Percentiles rank a stretch among this genome's conserved stretches.
Conservation (phyloP, 2,113 vertebrate species). For the Lagenorhynchus albirostris region DNA sequence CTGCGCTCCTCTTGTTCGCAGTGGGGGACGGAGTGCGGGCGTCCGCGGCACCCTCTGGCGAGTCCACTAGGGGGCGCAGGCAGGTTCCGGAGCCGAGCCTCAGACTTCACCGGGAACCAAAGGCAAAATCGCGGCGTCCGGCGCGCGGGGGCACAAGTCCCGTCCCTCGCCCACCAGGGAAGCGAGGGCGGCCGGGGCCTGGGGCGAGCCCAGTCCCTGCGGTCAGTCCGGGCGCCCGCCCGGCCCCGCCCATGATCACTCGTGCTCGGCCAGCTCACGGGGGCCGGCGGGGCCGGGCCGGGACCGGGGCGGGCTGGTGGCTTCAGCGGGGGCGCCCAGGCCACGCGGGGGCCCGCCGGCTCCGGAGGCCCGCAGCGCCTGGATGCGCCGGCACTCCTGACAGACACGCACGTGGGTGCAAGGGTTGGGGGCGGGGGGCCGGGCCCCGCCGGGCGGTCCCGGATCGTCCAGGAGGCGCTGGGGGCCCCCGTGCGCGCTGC, state of each 20-base stretch:
- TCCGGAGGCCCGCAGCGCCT: slow-evolving; percentile 86
- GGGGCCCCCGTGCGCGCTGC: slow-evolving; percentile 84
- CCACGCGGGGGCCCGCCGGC: slow-evolving; percentile 70
- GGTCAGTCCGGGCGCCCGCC: not conserved
- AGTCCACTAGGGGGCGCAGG: slow-evolving; percentile 55
- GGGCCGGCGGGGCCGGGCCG: slow-evolving; percentile 53
- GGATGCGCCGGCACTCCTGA: slow-evolving; percentile 93
- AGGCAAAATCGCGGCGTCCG: not conserved
- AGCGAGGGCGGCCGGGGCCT: not conserved
- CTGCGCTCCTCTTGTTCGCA: not conserved
- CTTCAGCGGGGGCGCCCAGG: slow-evolving; percentile 57
- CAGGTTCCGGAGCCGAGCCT: slow-evolving; percentile 18
- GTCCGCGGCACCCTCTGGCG: not conserved
- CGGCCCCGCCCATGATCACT: slow-evolving; percentile 51
- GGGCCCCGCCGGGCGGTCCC: slow-evolving; percentile 71
- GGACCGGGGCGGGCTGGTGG: slow-evolving; percentile 57
- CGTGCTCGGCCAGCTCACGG: slow-evolving; percentile 67
- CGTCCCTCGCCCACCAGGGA: not conserved
- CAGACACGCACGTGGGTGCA: slow-evolving; percentile 83
- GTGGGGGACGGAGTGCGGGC: not conserved
- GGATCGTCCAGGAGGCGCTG: slow-evolving; percentile 91
- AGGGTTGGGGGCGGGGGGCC: slow-evolving; percentile 62
- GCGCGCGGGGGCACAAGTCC: not conserved
- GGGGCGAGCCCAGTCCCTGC: not conserved
- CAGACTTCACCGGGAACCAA: not conserved